Evolutionary conservation across 2,113 vertebrate genomes (phyloP).

Genomic region (Prionailurus bengalensis): DNA sequence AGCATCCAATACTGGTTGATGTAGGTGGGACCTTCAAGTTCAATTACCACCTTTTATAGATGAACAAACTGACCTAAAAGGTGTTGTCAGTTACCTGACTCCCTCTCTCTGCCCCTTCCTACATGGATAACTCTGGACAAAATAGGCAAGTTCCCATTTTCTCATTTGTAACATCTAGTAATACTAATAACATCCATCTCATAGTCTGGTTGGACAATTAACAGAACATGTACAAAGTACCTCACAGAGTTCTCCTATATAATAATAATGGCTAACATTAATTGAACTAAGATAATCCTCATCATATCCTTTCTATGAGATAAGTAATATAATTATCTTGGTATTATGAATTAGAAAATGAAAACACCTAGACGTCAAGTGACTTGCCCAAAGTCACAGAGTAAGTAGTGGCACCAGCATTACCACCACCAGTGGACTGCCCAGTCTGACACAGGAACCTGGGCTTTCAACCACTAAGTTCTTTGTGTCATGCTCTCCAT

Average conservation of each 20-base stretch:
- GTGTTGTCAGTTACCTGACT: background rate
- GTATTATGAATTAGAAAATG: slow-evolving; percentile 14
- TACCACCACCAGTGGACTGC: background rate
- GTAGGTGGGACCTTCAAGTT: background rate
- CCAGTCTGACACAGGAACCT: background rate
- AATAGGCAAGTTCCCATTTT: background rate
- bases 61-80: background rate
- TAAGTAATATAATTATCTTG: background rate
- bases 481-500: background rate
- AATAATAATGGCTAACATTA: background rate
- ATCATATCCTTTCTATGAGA: background rate
- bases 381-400: background rate
- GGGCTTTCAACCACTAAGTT: background rate
- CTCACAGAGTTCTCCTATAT: background rate
- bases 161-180: background rate
- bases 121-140: background rate
- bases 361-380: background rate
- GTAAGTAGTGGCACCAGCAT: background rate
- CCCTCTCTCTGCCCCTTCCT: background rate
- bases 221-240: background rate
- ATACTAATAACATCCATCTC: background rate
- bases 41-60: background rate
- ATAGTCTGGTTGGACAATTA: background rate
- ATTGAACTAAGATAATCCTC: background rate
- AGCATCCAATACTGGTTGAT: background rate